Evolutionary conservation across 2,888 invertebrate genomes (phyloP).

Genomic region (Luperina testacea): DNA sequence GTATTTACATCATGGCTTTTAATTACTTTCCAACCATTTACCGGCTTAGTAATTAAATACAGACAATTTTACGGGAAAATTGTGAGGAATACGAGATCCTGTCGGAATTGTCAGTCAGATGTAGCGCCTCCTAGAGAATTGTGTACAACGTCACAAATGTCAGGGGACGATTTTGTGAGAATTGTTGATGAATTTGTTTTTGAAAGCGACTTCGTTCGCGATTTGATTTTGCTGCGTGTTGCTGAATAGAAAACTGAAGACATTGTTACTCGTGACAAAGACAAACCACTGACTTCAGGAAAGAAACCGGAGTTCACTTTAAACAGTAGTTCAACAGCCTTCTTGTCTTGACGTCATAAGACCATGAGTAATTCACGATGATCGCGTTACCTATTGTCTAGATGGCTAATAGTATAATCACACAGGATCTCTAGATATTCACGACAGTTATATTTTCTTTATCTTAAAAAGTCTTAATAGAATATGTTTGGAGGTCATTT

Average conservation of each 20-base stretch:
- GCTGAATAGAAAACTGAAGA: not conserved
- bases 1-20: slow-evolving; percentile 61
- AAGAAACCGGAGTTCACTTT: not conserved
- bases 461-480: not conserved
- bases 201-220: not conserved
- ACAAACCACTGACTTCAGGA: not conserved
- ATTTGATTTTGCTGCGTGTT: not conserved
- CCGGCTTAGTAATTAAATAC: slow-evolving; percentile 59
- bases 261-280: not conserved
- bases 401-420: not conserved
- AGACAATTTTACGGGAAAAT: slow-evolving; percentile 47
- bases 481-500: not conserved
- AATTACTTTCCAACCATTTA: slow-evolving; percentile 60
- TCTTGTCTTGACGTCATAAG: not conserved
- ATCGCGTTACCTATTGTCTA: not conserved
- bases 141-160: slow-evolving; percentile 13
- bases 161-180: slow-evolving; percentile 4
- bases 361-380: not conserved
- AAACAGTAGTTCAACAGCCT: not conserved
- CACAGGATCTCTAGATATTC: not conserved
- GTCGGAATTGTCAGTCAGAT: slow-evolving; percentile 45
- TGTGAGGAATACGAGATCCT: slow-evolving; percentile 42
- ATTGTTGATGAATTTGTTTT: slow-evolving; percentile 13
- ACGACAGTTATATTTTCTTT: not conserved
- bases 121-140: slow-evolving; percentile 32